Conservation (phyloP, 1,140 invertebrate species). For the Cotesia typhae region DNA sequence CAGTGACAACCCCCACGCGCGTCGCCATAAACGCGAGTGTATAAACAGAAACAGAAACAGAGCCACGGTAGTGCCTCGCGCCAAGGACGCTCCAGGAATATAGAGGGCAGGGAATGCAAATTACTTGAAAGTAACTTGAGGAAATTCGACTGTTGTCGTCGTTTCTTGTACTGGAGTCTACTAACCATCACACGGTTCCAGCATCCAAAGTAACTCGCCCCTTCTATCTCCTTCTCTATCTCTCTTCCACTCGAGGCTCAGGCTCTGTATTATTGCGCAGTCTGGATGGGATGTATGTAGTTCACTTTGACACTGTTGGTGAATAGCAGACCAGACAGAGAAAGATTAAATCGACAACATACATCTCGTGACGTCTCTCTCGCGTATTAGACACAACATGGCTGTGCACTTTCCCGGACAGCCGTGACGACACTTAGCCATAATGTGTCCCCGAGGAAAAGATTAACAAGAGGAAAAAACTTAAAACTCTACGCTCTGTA, state of each 20-base stretch:
- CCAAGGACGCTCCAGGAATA: too few species aligned
- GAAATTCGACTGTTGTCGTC: conserved; percentile 6
- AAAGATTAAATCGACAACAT: conserved; percentile 1
- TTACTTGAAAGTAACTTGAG: conserved; percentile 29
- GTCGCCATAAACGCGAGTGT: conserved; percentile 13
- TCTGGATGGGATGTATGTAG: not conserved
- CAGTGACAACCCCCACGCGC: conserved; percentile 5
- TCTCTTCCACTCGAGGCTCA: too few species aligned
- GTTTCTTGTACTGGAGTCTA: not conserved
- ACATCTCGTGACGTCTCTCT: conserved; percentile 10
- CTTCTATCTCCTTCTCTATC: not conserved
- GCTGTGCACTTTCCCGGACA: conserved; percentile 18
- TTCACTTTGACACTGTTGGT: not conserved
- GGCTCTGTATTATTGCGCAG: too few species aligned
- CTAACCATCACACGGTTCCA: conserved; percentile 23
- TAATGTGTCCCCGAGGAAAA: not conserved
- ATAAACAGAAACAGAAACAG: not conserved
- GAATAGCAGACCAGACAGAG: not conserved
- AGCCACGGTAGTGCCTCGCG: too few species aligned
- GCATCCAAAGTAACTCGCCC: not conserved
- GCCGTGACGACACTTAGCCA: not conserved
- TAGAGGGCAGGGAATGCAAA: conserved; percentile 29
- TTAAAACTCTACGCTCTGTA: not conserved
- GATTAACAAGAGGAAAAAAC: not conserved
- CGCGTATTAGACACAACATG: conserved; percentile 8